Evolutionary conservation across 2,888 invertebrate genomes (phyloP).

Genomic region (Serrognathus titanus): DNA sequence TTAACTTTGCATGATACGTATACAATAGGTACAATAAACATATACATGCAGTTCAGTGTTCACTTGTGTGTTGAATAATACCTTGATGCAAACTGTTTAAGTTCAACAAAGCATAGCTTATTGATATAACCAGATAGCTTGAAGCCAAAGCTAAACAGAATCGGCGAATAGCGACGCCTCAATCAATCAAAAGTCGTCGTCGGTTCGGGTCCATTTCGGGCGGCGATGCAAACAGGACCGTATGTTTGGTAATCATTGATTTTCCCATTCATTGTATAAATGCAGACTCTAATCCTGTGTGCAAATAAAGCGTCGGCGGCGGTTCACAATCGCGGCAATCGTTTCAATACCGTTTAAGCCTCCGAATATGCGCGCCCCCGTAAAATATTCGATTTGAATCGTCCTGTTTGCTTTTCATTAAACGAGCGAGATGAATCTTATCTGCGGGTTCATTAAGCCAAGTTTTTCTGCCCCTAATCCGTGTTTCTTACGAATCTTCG

Average conservation of each 20-base stretch:
- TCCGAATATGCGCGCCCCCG: conserved; percentile 20
- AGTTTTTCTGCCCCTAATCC: too few relatives aligned
- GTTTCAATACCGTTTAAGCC: conserved; percentile 29
- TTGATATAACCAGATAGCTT: too few relatives aligned
- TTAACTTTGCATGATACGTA: too few relatives aligned
- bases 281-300: conserved; percentile 29
- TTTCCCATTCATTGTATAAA: conserved; percentile 34
- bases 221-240: conserved; percentile 4
- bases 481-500: too few relatives aligned
- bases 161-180: too few relatives aligned
- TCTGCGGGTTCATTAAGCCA: not conserved
- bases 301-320: conserved; percentile 27
- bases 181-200: not conserved
- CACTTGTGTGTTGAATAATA: too few relatives aligned
- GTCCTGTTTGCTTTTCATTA: conserved; percentile 33
- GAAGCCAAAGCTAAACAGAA: too few relatives aligned
- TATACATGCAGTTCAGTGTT: too few relatives aligned
- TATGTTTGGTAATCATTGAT: conserved; percentile 33
- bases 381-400: conserved; percentile 27
- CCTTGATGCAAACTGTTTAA: too few relatives aligned
- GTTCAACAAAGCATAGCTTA: too few relatives aligned
- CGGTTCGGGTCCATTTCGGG: not conserved
- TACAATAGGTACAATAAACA: too few relatives aligned
- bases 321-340: conserved; percentile 18
- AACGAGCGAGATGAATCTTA: not conserved